A percentile compares a stretch with the other conserved stretches of the same genome.
Conservation (phyloP, 2,113 vertebrate genomes). For the Plectropomus leopardus region DNA sequence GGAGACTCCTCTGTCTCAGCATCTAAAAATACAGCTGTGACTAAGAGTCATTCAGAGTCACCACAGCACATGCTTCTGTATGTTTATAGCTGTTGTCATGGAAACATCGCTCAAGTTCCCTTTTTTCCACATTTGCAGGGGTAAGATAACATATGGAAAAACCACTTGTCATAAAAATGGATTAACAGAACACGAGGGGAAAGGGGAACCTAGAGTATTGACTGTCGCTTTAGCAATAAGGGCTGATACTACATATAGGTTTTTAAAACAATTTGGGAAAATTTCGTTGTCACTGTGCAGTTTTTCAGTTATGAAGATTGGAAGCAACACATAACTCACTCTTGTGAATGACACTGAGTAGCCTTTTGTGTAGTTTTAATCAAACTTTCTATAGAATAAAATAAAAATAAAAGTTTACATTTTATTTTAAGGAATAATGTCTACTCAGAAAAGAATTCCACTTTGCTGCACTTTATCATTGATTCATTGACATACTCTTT, state of each 20-base stretch:
- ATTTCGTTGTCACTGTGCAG: background rate
- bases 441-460: background rate
- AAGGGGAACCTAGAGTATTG: background rate
- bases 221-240: background rate
- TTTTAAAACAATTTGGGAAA: background rate
- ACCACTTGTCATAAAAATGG: constrained; percentile 14
- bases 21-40: constrained; percentile 74
- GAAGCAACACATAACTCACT: background rate
- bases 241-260: background rate
- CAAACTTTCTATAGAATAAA: too few relatives aligned
- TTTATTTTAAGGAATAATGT: too few relatives aligned
- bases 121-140: constrained; percentile 47
- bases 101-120: constrained; percentile 64
- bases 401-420: too few relatives aligned
- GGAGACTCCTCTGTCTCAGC: constrained; percentile 42
- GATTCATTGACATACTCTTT: background rate
- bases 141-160: constrained; percentile 29
- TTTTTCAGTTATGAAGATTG: background rate
- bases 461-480: background rate
- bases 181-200: constrained; percentile 26
- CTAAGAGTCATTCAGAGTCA: constrained; percentile 51
- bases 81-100: constrained; percentile 68
- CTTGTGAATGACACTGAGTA: background rate
- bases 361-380: background rate
- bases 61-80: constrained; percentile 44